Conservation (phyloP, 1,140 invertebrate species). For the Lysiphlebus fabarum region DNA sequence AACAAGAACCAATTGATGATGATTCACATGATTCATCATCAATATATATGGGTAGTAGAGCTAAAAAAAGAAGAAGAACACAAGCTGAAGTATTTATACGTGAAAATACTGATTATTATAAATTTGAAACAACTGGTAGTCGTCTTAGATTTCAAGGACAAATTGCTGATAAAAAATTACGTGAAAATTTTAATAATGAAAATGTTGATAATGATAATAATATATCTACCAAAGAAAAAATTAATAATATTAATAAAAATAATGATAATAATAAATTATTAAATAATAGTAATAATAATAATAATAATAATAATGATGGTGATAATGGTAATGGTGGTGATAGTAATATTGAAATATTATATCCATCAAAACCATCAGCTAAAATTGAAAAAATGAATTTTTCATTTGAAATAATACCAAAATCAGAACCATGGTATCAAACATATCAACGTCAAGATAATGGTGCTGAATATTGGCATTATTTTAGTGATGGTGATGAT, state of each 20-base stretch:
- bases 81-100: conserved; percentile 60
- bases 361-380: conserved; percentile 56
- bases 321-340: conserved; percentile 51
- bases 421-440: conserved; percentile 72
- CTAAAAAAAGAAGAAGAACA: conserved; percentile 55
- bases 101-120: conserved; percentile 64
- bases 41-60: conserved; percentile 29
- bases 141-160: conserved; percentile 53
- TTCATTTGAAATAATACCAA: conserved; percentile 71
- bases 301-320: conserved; percentile 40
- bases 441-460: conserved; percentile 73
- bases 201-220: background rate
- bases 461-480: conserved; percentile 60
- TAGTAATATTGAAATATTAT: conserved; percentile 37
- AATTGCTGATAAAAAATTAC: background rate
- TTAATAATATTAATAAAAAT: background rate
- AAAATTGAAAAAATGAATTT: conserved; percentile 67
- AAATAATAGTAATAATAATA: conserved; percentile 18
- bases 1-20: conserved; percentile 40
- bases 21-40: conserved; percentile 42
- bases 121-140: conserved; percentile 61
- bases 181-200: conserved; percentile 2
- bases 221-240: background rate
- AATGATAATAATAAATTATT: background rate
- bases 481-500: conserved; percentile 51